These are phyloP conservation scores for Valencia hispanica DNA, from an alignment of 2,797 vertebrate species.

Conservation along the genomic window DNA sequence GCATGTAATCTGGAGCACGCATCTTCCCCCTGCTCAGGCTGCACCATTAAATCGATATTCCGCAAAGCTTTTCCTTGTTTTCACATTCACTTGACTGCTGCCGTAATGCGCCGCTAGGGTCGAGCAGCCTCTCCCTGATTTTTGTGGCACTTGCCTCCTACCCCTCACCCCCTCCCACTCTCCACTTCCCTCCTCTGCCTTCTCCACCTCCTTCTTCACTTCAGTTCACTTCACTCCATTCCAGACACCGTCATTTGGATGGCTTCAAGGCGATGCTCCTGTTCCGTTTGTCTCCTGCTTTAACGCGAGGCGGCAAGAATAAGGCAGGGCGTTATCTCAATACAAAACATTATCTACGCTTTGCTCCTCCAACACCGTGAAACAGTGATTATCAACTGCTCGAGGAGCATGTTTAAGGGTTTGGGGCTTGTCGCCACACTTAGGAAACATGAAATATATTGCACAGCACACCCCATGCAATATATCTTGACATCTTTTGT, in stretches of 20 bases:
- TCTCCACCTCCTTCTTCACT: conserved; percentile 44
- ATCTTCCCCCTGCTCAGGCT: conserved; percentile 86
- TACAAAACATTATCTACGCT: conserved; percentile 70
- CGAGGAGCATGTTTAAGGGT: conserved; percentile 56
- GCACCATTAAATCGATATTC: conserved; percentile 96
- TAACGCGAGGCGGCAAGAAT: conserved; percentile 71
- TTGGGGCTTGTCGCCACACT: conserved; percentile 60
- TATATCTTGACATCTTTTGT: conserved; percentile 16
- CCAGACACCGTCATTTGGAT: conserved; percentile 75
- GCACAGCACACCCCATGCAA: conserved; percentile 32
- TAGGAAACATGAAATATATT: conserved; percentile 64
- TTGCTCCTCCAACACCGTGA: conserved; percentile 62
- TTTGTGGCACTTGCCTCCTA: conserved; percentile 76
- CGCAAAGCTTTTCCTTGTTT: conserved; percentile 90
- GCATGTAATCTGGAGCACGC: conserved; percentile 88
- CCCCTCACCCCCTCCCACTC: conserved; percentile 9
- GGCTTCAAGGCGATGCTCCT: conserved; percentile 71
- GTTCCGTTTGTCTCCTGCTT: conserved; percentile 67
- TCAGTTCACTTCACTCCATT: conserved; percentile 64
- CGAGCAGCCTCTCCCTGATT: conserved; percentile 81
- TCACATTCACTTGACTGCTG: conserved; percentile 90
- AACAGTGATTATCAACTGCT: conserved; percentile 73
- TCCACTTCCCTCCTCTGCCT: conserved; percentile 24
- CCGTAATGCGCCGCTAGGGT: conserved; percentile 87
- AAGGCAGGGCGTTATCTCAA: conserved; percentile 65